phyloP scores from a whole-genome alignment of 2,113 vertebrate genomes.

The Sisor rabdophorus region DNA sequence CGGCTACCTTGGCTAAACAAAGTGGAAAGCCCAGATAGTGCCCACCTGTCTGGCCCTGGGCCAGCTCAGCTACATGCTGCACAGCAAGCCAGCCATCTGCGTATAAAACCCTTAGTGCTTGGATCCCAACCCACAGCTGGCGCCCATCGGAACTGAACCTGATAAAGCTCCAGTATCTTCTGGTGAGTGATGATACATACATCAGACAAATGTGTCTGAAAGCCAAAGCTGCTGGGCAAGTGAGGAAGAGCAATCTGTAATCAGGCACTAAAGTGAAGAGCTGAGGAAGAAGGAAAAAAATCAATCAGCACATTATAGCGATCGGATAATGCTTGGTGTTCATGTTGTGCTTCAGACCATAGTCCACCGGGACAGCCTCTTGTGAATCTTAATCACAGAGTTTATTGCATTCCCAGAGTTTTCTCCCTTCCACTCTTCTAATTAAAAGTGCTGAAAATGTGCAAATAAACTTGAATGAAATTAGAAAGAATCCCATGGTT shows the following conservation, averaged over 20 bases:
- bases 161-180: constrained; percentile 41
- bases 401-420: constrained; percentile 54
- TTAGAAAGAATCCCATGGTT: constrained; percentile 32
- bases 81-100: constrained; percentile 43
- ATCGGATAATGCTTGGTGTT: constrained; percentile 51
- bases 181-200: constrained; percentile 42
- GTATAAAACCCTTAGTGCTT: constrained; percentile 36
- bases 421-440: constrained; percentile 42
- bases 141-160: constrained; percentile 36
- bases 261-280: constrained; percentile 29
- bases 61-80: constrained; percentile 32
- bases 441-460: constrained; percentile 60
- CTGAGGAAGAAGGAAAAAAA: not conserved
- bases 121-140: constrained; percentile 44
- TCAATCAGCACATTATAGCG: constrained; percentile 32
- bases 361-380: constrained; percentile 47
- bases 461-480: constrained; percentile 53
- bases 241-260: constrained; percentile 31
- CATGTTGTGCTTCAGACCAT: constrained; percentile 52
- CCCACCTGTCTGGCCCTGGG: constrained; percentile 46
- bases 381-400: constrained; percentile 52
- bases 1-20: constrained; percentile 26
- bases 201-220: constrained; percentile 40
- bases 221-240: constrained; percentile 28
- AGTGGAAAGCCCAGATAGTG: constrained; percentile 45